Evolutionary conservation across 1,140 invertebrate genomes (phyloP), one percentile per base, ranked within the genome.

Genomic region (Bombus vancouverensis): DNA sequence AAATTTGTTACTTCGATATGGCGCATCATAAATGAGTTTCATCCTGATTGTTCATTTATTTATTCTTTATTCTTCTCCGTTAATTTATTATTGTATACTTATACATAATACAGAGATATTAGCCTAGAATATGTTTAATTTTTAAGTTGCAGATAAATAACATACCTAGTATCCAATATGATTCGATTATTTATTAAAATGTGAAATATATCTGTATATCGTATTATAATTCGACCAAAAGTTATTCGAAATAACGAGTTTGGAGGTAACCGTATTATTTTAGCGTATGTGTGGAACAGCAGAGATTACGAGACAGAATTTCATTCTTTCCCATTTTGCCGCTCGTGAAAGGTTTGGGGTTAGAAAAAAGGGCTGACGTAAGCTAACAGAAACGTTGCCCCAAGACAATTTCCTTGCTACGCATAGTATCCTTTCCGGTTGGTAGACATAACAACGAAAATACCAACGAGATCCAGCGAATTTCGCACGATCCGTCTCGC

Each of bases 401-500:
- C 42, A n/a, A 77, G 84, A 89, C 83, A 66, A 80, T 89, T 73
- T 83, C 37, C 70, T 83, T 66, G 68, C 42, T 75, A 53, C 53
- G 76, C 87, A 34, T 62, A 42, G 57, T 59, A 42, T 42, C 59
- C 57, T 81, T 71, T 71, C 70, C 68, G 66, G n/a, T 68, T 59
- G 53, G 42, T 37, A 37, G 79, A 71, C 85, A 68, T 88, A 88
- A 79, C 87, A 77, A 34, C 62, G 84, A 66, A 89, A 89, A 79
- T 89, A 81, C 10, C 32, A 28, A 72, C 57, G 88, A 66, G 66
- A 53, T 62, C 53, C 59, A 8, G 75, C 44, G 66, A 66, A 86
- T 86, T 85, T 89, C 87, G 32, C 79, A n/a, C 68, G 74, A 86
- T 85, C 83, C 83, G 79, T 85, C 71, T 65, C 57, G 44, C 37